Evolutionary conservation across 1,140 invertebrate species (phyloP).

Genomic region (Megathymus violae): DNA sequence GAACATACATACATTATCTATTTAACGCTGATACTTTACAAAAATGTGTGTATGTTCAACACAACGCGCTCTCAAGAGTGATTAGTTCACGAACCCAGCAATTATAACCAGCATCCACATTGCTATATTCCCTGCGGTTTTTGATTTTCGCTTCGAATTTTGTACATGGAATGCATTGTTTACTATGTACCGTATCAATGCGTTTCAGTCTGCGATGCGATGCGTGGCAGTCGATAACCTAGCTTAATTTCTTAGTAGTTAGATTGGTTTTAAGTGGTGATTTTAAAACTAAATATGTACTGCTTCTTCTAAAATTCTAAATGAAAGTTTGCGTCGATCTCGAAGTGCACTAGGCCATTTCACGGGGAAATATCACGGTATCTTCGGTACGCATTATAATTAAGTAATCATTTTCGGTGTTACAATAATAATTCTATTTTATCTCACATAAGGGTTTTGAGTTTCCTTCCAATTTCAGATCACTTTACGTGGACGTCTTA

Average conservation of each 20-base stretch:
- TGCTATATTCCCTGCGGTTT: conserved; percentile 48
- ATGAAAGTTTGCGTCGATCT: conserved; percentile 50
- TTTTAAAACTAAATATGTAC: conserved; percentile 71
- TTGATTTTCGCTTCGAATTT: conserved; percentile 61
- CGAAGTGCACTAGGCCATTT: conserved; percentile 50
- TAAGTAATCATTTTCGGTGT: conserved; percentile 37
- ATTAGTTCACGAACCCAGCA: conserved; percentile 9
- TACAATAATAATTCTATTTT: conserved; percentile 13
- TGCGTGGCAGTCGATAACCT: conserved; percentile 68
- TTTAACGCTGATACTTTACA: neutral
- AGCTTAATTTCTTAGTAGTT: conserved; percentile 77
- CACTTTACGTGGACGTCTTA: conserved; percentile 33
- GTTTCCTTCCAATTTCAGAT: conserved; percentile 18
- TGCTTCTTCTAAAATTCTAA: conserved; percentile 66
- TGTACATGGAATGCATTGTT: conserved; percentile 60
- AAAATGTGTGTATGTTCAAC: conserved; percentile 29
- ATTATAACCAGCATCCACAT: conserved; percentile 42
- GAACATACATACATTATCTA: conserved; percentile 25
- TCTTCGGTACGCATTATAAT: conserved; percentile 52
- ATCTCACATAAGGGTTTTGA: conserved; percentile 18
- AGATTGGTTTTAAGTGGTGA: conserved; percentile 72
- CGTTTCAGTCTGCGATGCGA: conserved; percentile 50
- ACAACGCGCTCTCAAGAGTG: neutral
- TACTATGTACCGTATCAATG: conserved; percentile 41
- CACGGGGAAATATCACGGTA: conserved; percentile 49